These are phyloP conservation scores for Lycopodina hypogea DNA, from an alignment of 37 sponge, comb jelly and placozoan species.

Conservation along the genomic window DNA sequence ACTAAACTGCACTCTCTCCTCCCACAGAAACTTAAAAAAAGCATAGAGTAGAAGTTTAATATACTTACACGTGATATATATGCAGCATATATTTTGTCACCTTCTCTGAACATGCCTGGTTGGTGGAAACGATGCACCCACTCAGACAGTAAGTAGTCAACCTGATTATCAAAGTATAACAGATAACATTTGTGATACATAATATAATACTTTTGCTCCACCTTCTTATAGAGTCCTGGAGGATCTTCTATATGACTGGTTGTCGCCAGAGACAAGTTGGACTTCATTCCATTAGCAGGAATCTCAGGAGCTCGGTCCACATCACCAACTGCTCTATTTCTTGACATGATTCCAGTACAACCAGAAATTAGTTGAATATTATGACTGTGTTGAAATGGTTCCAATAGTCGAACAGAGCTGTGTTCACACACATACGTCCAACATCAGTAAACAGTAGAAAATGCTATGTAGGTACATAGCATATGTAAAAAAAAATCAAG, in stretches of 20 bases:
- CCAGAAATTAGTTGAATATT: constrained; percentile 33
- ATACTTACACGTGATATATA: constrained; percentile 76
- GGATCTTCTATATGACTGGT: constrained; percentile 81
- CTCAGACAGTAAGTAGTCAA: constrained; percentile 92
- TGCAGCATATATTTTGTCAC: constrained; percentile 85
- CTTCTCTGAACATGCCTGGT: constrained; percentile 80
- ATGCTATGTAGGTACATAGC: background rate
- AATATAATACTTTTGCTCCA: background rate
- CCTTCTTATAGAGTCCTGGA: constrained; percentile 92
- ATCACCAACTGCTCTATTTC: constrained; percentile 13
- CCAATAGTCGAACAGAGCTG: constrained; percentile 76
- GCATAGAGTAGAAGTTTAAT: no score
- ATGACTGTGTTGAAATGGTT: constrained; percentile 66
- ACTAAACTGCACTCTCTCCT: background rate
- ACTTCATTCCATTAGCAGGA: constrained; percentile 18
- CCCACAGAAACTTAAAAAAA: no score
- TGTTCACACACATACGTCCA: background rate
- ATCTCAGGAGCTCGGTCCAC: constrained; percentile 52
- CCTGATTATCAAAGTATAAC: constrained; percentile 29
- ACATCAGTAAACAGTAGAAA: background rate
- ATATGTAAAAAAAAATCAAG: background rate
- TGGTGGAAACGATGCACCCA: constrained; percentile 95
- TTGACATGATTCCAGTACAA: constrained; percentile 3
- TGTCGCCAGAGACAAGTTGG: background rate
- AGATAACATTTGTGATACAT: background rate